Base-by-base conservation (phyloP, 2,888 invertebrate species). In the Drosophila nr. perissopoda region DNA sequence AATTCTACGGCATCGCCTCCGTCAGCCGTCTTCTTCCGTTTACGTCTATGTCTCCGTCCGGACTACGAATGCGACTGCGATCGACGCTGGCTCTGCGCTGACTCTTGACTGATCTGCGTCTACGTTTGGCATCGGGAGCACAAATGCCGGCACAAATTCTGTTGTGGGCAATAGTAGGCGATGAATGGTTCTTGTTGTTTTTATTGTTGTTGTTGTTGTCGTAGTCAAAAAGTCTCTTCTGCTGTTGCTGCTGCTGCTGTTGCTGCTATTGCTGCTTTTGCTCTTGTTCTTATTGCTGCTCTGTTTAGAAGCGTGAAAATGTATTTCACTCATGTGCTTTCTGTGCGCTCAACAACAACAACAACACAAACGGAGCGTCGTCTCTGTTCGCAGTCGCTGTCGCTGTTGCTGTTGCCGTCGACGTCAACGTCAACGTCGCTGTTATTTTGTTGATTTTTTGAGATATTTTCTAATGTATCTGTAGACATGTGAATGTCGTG, bases 401-500 rank as follows among this genome's bases (percentile, higher is more conserved):
- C 38, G 66, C 64, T 0, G 72, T 66, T 63, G 42, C 72, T 48
- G 62, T 52, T 10, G 45, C 25, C 16, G 45, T 45, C 16, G 25
- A 13, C 45, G 7, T 61, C 70, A 42, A 49, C 57, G 77, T 60
- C 60, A 49, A 64, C 72, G 71, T 72, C 75, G 49, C 71, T 81
- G 70, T 70, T 79, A 64, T 81, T 73, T 85, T 87, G 87, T 87
- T 87, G 90, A 90, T 90, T 90, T 88, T 81, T 87, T 90, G 89
- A 90, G 87, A 86, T 90, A 90, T 90, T 90, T 87, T 85, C 88
- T 85, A 88, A 82, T 83, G 88, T 86, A 87, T 90, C 87, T 90
- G 77, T 80, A 89, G 82, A 89, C 89, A 83, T 80, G 88, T 73
- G 80, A 70, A 69, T 72, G 76, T 81, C 72, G 69, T 59, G 62